Evolutionary conservation across 2,888 invertebrate genomes (phyloP), one percentile per base, ranked within the genome.

Genomic region (Dynastes hyllus): DNA sequence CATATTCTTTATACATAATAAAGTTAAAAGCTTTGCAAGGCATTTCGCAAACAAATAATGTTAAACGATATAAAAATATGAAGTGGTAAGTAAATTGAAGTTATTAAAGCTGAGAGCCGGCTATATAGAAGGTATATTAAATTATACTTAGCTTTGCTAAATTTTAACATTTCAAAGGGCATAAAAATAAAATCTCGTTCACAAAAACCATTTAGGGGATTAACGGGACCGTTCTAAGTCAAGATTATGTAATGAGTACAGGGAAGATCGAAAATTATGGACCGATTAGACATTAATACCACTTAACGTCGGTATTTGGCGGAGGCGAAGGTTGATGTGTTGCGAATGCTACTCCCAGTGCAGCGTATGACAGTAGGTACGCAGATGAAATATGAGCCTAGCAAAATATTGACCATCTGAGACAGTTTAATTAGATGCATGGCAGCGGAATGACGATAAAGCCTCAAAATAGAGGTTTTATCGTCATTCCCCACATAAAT

Each of bases 391-490:
- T 71, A 71, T 53, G 29, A 53, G n/a, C 32, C 29, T 29, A 29
- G 32, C 13, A 71, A 71, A 55, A 71, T 73, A 73, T 73, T 73
- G 58, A 73, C 58, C 73, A 55, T 58, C 16, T 40, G 73, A 73
- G 73, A 58, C 73, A 58, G 9, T 55, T 73, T 73, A 73, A 73
- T 73, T 73, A 73, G 55, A 73, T 16, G 45, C 40, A 40, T 58
- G 73, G 27, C 58, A 73, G 40, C 58, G 37, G 22, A 22, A 40
- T 37, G 40, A 13, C 37, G 51, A 61, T 73, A 73, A 71, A 55
- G 40, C 22, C 29, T 37, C 32, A 40, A 55, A 58, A 37, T 37
- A 37, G 32, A 37, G 4, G 32, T 37, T 37, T 37, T 37, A 37
- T 37, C 32, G 32, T 37, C 2, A 37, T 37, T 37, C 5, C 32